Evolutionary conservation across 2,888 invertebrate genomes (phyloP).

Genomic region (Andrena chrysosceles): DNA sequence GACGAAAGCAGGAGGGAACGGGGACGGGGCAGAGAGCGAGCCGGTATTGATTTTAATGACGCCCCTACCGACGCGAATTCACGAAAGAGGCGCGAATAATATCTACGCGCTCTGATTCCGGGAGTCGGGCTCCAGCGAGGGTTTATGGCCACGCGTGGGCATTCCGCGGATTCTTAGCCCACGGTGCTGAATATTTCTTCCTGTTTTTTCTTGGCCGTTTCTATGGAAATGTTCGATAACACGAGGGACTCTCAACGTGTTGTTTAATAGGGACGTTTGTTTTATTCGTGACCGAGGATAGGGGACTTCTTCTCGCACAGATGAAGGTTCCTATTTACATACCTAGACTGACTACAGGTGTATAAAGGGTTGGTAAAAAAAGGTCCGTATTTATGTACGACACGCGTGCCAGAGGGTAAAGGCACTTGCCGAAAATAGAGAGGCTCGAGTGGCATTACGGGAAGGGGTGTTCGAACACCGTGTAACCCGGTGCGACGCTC

Average conservation of each 20-base stretch:
- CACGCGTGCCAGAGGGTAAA: constrained; percentile 50
- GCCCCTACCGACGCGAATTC: constrained; percentile 79
- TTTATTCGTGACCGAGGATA: no score
- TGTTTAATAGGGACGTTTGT: no score
- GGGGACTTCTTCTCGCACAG: no score
- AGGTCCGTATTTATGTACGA: constrained; percentile 40
- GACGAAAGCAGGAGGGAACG: constrained; percentile 51
- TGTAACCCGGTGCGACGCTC: constrained; percentile 57
- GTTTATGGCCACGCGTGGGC: constrained; percentile 22
- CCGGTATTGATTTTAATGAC: constrained; percentile 85
- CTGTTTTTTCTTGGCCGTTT: not conserved
- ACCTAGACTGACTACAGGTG: not conserved
- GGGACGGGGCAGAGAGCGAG: constrained; percentile 75
- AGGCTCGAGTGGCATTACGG: constrained; percentile 70
- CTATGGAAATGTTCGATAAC: no score
- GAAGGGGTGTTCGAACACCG: constrained; percentile 70
- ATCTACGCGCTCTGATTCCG: constrained; percentile 76
- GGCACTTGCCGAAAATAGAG: constrained; percentile 69
- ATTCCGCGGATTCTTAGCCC: not conserved
- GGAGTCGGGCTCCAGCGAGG: constrained; percentile 19
- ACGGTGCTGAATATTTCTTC: not conserved
- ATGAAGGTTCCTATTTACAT: constrained; percentile 17
- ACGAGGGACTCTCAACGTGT: no score
- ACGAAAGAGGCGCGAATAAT: constrained; percentile 80
- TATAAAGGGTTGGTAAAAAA: constrained; percentile 36